Evolutionary conservation across 2,888 invertebrate genomes (phyloP).

Genomic region (Cataglyphis albicans): DNA sequence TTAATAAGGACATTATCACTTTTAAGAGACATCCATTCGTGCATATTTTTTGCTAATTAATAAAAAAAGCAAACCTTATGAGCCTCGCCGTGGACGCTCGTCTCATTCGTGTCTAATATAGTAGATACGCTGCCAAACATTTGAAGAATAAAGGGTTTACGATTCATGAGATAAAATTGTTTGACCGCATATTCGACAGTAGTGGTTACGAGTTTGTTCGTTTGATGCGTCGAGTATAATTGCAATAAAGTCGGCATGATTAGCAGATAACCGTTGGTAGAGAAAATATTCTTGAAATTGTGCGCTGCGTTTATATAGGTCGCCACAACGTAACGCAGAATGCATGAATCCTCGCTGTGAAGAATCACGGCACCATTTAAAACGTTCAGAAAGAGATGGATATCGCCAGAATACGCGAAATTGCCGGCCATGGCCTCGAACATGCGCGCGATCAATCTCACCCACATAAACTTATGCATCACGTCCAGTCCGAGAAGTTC

Average conservation of each 20-base stretch:
- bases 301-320: slow-evolving; percentile 99
- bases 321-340: slow-evolving; percentile 97
- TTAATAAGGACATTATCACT: slow-evolving; percentile 78
- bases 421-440: slow-evolving; percentile 99
- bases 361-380: slow-evolving; percentile 98
- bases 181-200: slow-evolving; percentile 99
- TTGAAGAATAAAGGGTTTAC: slow-evolving; percentile 99
- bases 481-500: slow-evolving; percentile 97
- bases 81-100: slow-evolving; percentile 95
- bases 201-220: slow-evolving; percentile 97
- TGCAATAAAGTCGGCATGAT: slow-evolving; percentile 99
- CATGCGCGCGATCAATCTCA: slow-evolving; percentile 97
- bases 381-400: slow-evolving; percentile 98
- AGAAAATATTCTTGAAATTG: slow-evolving; percentile 99
- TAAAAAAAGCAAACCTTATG: slow-evolving; percentile 90
- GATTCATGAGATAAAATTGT: slow-evolving; percentile 98
- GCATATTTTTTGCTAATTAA: neutral
- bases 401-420: slow-evolving; percentile 98
- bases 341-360: slow-evolving; percentile 98
- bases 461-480: slow-evolving; percentile 99
- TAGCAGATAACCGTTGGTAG: slow-evolving; percentile 97
- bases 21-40: neutral
- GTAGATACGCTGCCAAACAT: slow-evolving; percentile 99
- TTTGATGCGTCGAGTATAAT: slow-evolving; percentile 99
- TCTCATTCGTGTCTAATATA: slow-evolving; percentile 96